A percentile compares a stretch with the other conserved stretches of the same genome.
Evolutionary conservation across 2,113 vertebrate genomes (phyloP).

Genomic region (Hydropotes inermis): DNA sequence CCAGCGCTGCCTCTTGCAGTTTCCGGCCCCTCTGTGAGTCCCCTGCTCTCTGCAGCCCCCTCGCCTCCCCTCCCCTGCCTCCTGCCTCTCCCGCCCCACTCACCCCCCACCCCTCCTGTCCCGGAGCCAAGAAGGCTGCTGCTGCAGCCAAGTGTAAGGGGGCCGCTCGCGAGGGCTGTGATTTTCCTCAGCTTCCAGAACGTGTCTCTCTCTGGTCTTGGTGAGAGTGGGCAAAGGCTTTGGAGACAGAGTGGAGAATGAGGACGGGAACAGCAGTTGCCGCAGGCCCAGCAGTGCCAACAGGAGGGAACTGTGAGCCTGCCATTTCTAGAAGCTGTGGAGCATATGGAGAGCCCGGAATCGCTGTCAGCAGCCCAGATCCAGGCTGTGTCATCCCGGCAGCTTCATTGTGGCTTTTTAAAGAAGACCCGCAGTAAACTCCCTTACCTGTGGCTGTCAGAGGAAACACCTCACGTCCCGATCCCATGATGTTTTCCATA

Average conservation of each 20-base stretch:
- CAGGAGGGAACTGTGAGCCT: conserved; percentile 77
- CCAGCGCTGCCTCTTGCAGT: background rate
- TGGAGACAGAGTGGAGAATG: conserved; percentile 46
- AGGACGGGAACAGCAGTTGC: conserved; percentile 58
- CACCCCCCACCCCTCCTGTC: background rate
- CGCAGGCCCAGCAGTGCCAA: conserved; percentile 66
- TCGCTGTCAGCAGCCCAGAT: conserved; percentile 78
- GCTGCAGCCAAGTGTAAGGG: background rate
- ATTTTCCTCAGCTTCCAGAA: background rate
- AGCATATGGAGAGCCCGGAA: conserved; percentile 79
- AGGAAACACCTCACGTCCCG: background rate
- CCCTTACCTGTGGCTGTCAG: background rate
- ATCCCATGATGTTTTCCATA: fast-evolving
- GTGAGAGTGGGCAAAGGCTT: conserved; percentile 61
- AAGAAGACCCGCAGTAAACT: conserved; percentile 34
- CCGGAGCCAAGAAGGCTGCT: background rate
- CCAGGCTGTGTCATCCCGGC: conserved; percentile 65
- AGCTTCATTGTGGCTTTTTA: conserved; percentile 66
- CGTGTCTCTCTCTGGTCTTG: conserved; percentile 55
- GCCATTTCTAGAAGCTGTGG: conserved; percentile 73
- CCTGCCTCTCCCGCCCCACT: background rate
- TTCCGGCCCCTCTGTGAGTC: background rate
- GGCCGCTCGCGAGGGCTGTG: background rate
- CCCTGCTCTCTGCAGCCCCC: background rate
- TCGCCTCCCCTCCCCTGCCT: background rate